Conservation (phyloP, 2,113 vertebrate species). For the Panthera uncia region DNA sequence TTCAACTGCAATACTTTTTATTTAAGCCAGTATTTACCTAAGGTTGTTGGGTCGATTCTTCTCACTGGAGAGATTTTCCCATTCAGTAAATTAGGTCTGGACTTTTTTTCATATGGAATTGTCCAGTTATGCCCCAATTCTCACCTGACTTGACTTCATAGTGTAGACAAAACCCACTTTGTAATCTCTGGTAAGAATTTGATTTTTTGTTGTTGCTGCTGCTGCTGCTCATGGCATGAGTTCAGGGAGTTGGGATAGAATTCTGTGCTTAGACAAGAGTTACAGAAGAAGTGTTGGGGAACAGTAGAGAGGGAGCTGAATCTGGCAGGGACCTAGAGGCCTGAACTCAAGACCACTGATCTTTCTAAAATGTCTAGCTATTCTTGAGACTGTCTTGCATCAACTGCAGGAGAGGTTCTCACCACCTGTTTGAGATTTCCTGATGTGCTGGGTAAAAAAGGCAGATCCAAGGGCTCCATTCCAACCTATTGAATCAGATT, state of each 20-base stretch:
- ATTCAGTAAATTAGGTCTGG: neutral
- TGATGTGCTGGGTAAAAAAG: constrained; percentile 7
- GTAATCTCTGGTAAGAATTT: neutral
- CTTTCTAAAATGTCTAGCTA: neutral
- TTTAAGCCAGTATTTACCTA: constrained; percentile 29
- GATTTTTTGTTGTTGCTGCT: neutral
- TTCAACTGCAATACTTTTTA: neutral
- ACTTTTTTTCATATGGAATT: neutral
- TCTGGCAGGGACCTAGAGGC: neutral
- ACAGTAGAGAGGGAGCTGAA: neutral
- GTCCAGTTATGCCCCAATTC: neutral
- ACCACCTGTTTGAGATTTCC: neutral
- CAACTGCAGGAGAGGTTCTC: neutral
- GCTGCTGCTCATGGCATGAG: neutral
- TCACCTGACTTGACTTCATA: neutral
- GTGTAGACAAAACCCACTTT: neutral
- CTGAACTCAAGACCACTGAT: neutral
- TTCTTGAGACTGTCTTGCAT: neutral
- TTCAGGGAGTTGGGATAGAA: neutral
- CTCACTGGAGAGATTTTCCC: constrained; percentile 29
- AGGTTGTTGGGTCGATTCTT: neutral
- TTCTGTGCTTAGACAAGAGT: neutral
- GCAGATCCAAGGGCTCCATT: neutral
- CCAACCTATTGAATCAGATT: neutral
- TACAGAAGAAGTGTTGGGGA: neutral